A percentile compares a stretch with the other conserved stretches of the same genome.
Evolutionary conservation across 2,113 vertebrate species (phyloP).

Genomic region (Peromyscus maniculatus): DNA sequence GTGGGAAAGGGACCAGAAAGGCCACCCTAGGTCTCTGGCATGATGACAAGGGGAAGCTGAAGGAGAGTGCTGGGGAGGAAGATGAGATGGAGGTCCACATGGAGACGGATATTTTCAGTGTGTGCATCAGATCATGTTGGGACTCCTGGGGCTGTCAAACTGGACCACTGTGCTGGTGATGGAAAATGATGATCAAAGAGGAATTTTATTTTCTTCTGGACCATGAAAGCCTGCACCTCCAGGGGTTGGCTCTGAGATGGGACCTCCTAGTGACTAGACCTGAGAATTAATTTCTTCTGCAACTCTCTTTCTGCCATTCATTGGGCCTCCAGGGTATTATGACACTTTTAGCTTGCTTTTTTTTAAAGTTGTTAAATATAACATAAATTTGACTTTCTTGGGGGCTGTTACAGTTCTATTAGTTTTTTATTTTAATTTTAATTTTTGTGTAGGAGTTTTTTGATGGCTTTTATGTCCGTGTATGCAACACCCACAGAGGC

Average conservation of each 20-base stretch:
- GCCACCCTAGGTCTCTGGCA: not conserved
- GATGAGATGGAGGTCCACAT: not conserved
- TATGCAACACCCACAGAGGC: not conserved
- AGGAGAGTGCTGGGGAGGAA: not conserved
- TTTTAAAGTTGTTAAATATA: not conserved
- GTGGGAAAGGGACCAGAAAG: not conserved
- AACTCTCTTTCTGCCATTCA: not conserved
- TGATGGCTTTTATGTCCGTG: not conserved
- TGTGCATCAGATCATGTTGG: not conserved
- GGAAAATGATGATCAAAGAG: not conserved
- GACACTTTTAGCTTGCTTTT: not conserved
- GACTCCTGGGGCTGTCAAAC: not conserved
- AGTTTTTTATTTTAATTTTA: not conserved
- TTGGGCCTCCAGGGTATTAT: not conserved
- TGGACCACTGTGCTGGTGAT: not conserved
- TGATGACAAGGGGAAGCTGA: not conserved
- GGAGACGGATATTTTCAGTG: not conserved
- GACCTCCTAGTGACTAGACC: not conserved
- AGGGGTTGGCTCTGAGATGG: not conserved
- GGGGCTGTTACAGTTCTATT: not conserved
- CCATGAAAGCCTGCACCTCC: not conserved
- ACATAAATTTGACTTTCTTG: slow-evolving; percentile 11
- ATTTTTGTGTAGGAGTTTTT: not conserved
- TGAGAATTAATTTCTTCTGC: not conserved
- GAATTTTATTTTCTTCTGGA: not conserved